Evolutionary conservation across 2,113 vertebrate species (phyloP), one percentile per base, ranked within the genome.

Genomic region (Ellobius talpinus): DNA sequence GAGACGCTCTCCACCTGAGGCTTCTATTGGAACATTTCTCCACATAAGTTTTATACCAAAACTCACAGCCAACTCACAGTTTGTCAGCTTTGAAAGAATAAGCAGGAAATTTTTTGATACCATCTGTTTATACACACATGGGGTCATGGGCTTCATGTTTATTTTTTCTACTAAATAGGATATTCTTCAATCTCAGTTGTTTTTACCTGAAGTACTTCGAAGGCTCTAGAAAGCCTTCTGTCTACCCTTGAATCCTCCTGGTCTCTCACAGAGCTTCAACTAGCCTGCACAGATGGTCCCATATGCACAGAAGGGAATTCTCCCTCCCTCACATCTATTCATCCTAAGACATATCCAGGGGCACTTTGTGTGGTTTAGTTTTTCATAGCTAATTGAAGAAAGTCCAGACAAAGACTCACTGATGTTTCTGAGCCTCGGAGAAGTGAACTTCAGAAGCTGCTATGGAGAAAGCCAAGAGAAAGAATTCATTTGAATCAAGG

Each of bases 251-350:
- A 96, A 89, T 84, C 73, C 68, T 52, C 73, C 79, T 47, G 87
- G n/a, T 95, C 76, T 58, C 73, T 96, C 90, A 73, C 42, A 81
- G 61, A 58, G 63, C 61, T 97, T 97, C 97, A 97, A 87, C 95
- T 96, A 68, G 61, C 76, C 90, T 95, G 81, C 72, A n/a, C 93
- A 94, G 42, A 84, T 36, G 68, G 17, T 86, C 55, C 89, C 87
- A 97, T 97, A 91, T 94, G 74, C 79, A 96, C 84, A 90, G 61
- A 86, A 77, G 39, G 87, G 70, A 45, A 33, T 91, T 74, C 89
- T 91, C 76, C 21, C 86, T 39, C 45, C 36, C 65, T 39, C 16
- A 12, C 7, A 66, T 90, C 76, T 63, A 23, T 73, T 76, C 78
- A 89, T 89, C 31, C 90, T 93, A 31, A 94, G 90, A 96, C 29